Percentiles rank a stretch among this genome's conserved stretches.
Conservation (phyloP, 2,888 invertebrate species). For the Drosophila koepferae region DNA sequence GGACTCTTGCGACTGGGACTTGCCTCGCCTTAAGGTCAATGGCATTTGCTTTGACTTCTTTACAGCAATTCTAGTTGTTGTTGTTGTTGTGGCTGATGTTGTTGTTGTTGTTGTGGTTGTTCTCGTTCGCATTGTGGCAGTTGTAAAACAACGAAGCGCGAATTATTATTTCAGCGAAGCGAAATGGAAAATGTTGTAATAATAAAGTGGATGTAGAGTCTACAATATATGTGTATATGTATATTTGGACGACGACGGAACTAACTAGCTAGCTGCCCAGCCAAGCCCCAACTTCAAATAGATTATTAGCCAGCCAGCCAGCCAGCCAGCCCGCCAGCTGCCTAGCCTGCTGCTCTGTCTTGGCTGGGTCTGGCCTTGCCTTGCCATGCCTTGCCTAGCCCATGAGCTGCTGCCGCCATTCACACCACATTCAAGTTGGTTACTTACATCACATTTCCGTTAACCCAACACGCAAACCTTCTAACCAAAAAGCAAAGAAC, state of each 20-base stretch:
- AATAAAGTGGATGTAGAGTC: conserved; percentile 65
- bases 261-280: conserved; percentile 50
- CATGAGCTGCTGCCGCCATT: conserved; percentile 32
- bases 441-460: conserved; percentile 73
- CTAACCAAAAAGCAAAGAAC: conserved; percentile 32
- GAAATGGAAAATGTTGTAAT: conserved; percentile 80
- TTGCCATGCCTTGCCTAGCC: conserved; percentile 35
- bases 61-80: conserved; percentile 40
- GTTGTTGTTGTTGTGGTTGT: conserved; percentile 24
- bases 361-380: conserved; percentile 18
- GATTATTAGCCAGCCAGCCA: conserved; percentile 38
- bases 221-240: not conserved
- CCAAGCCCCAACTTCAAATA: conserved; percentile 58
- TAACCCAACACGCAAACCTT: conserved; percentile 62
- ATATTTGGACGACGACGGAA: conserved; percentile 46
- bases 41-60: conserved; percentile 49
- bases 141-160: conserved; percentile 77
- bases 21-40: conserved; percentile 49
- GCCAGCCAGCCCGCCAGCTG: conserved; percentile 16
- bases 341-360: not conserved
- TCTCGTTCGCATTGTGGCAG: conserved; percentile 44
- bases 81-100: conserved; percentile 16
- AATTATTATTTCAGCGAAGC: conserved; percentile 78
- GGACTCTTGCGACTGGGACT: conserved; percentile 27
- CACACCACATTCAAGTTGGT: conserved; percentile 42